Evolutionary conservation across 2,113 vertebrate genomes (phyloP), one percentile per base, ranked within the genome.

Genomic region (Halcyon senegalensis): DNA sequence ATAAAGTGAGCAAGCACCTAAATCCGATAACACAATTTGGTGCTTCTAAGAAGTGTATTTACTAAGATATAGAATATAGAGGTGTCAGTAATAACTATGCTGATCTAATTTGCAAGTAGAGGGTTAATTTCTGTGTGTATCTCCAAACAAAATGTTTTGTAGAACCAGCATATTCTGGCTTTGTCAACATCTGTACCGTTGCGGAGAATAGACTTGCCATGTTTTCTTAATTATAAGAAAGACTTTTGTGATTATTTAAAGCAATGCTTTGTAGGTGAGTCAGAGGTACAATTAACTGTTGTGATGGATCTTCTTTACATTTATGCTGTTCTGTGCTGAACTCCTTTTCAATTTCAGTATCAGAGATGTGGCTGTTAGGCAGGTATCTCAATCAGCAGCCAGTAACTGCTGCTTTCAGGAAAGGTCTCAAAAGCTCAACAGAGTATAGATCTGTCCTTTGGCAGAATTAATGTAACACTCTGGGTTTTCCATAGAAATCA

Each of bases 181-280:
- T 78, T 74, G 58, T 92, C 68, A 72, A 56, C 27, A 58, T 91
- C 27, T 60, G 16, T 67, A 37, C 43, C 66, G 80, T 11, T 91
- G 35, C 18, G 37, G 43, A 82, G 13, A 85, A 46, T 75, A 51
- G 16, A 15, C 55, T 92, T 74, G 46, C 60, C 81, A 87, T 2
- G 4, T 93, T 93, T 93, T 92, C 76, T 81, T 94, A 90, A 87
- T 95, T 91, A 89, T 56, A 60, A 33, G 14, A 50, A 76, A 74
- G 48, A 62, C 20, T 87, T 93, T 8, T 87, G 44, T 58, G 53
- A 55, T 79, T 24, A 83, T 88, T 93, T 91, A 87, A 74, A 93
- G 13, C 66, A 50, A 62, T 11, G 1, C 13, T 92, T 84, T 88
- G 35, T 80, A 85, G 70, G 79, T 88, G 67, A 95, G 23, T 94